phyloP scores from a whole-genome alignment of 2,888 invertebrate genomes.

The Shargacucullia verbasci region DNA sequence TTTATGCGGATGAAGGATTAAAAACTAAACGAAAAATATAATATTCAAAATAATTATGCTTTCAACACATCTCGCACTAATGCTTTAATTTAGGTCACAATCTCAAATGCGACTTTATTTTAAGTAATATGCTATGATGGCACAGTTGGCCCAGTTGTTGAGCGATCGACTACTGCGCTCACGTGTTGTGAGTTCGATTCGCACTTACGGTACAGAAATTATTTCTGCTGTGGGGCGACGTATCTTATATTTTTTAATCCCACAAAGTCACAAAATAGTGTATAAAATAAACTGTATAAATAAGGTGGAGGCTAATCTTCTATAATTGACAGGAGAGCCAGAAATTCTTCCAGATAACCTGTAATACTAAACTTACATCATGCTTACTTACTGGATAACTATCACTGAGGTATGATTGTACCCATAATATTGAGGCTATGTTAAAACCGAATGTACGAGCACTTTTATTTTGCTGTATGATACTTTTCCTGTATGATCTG shows the following conservation, averaged over 20 bases:
- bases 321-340: slow-evolving; percentile 49
- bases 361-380: slow-evolving; percentile 16
- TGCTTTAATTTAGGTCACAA: slow-evolving; percentile 11
- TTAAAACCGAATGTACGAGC: slow-evolving; percentile 14
- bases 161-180: no score
- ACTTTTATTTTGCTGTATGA: slow-evolving; percentile 33
- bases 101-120: not conserved
- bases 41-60: not conserved
- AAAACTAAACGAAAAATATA: not conserved
- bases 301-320: slow-evolving; percentile 45
- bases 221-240: no score
- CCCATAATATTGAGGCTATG: slow-evolving; percentile 36
- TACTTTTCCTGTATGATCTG: no score
- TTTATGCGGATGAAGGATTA: slow-evolving; percentile 3
- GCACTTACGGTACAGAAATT: no score
- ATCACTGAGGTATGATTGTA: slow-evolving; percentile 40
- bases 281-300: slow-evolving; percentile 13
- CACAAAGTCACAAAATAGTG: slow-evolving; percentile 3
- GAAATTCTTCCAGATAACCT: slow-evolving; percentile 36
- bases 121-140: slow-evolving; percentile 20
- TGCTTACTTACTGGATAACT: slow-evolving; percentile 42
- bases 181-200: no score
- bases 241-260: no score
- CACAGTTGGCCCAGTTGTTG: no score
- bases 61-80: slow-evolving; percentile 7